These are phyloP conservation scores for Chelonia mydas DNA, from an alignment of 2,797 vertebrate species.

Conservation along the genomic window DNA sequence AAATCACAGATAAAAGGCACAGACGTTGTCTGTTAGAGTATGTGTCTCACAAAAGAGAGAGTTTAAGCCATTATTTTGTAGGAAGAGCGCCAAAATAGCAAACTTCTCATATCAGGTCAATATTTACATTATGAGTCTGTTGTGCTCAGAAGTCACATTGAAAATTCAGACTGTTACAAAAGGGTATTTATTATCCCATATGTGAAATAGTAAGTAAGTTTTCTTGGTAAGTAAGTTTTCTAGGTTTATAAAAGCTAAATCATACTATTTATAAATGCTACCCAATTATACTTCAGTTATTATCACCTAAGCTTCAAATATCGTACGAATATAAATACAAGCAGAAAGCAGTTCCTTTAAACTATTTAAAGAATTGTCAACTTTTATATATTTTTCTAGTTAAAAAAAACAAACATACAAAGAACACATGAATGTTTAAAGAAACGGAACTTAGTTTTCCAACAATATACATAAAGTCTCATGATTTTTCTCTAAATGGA, in stretches of 20 bases:
- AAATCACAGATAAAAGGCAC: background rate
- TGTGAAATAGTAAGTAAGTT: background rate
- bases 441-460: background rate
- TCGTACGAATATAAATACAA: slow-evolving; percentile 16
- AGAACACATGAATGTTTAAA: background rate
- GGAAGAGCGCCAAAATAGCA: background rate
- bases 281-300: background rate
- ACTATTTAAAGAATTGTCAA: background rate
- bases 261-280: background rate
- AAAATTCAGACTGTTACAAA: background rate
- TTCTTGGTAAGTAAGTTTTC: background rate
- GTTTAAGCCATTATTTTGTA: background rate
- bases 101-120: background rate
- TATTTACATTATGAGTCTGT: background rate
- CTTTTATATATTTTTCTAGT: slow-evolving; percentile 21
- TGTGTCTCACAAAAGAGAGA: background rate
- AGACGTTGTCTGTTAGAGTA: background rate
- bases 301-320: slow-evolving; percentile 7
- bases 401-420: background rate
- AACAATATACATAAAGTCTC: background rate
- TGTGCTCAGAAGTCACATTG: background rate
- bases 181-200: background rate
- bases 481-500: background rate
- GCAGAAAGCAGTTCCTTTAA: slow-evolving; percentile 42
- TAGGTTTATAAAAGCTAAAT: background rate